A percentile compares a stretch with the other conserved stretches of the same genome.
phyloP scores from a whole-genome alignment of 1,140 invertebrate species.

The Myzus persicae region DNA sequence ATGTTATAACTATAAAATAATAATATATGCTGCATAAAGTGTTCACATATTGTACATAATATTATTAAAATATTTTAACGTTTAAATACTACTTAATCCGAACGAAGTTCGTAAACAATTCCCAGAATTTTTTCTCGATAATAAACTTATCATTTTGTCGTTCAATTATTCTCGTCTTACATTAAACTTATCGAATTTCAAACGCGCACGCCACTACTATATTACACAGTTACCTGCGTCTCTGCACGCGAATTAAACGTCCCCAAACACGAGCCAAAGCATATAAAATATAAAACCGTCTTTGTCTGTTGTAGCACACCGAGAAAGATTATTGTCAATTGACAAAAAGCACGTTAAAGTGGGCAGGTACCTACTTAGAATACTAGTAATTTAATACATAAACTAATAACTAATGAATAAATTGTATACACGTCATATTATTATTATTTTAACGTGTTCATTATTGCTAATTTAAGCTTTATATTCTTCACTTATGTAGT shows the following conservation, averaged over 20 bases:
- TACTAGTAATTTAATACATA: not conserved
- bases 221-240: not conserved
- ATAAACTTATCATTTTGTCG: not conserved
- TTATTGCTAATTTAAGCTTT: no score
- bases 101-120: not conserved
- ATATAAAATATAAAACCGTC: not conserved
- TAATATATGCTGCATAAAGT: not conserved
- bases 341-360: not conserved
- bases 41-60: not conserved
- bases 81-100: not conserved
- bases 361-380: not conserved
- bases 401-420: no score
- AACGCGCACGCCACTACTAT: not conserved
- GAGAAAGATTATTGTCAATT: not conserved
- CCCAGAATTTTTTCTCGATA: not conserved
- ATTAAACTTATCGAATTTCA: not conserved
- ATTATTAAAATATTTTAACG: not conserved
- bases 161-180: conserved; percentile 1
- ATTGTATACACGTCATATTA: no score
- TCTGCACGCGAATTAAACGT: not conserved
- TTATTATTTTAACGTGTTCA: no score
- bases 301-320: not conserved
- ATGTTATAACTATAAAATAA: not conserved
- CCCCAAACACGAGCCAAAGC: not conserved
- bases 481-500: no score